Evolutionary conservation across 1,140 invertebrate genomes (phyloP).

Genomic region (Drosophila parvula): DNA sequence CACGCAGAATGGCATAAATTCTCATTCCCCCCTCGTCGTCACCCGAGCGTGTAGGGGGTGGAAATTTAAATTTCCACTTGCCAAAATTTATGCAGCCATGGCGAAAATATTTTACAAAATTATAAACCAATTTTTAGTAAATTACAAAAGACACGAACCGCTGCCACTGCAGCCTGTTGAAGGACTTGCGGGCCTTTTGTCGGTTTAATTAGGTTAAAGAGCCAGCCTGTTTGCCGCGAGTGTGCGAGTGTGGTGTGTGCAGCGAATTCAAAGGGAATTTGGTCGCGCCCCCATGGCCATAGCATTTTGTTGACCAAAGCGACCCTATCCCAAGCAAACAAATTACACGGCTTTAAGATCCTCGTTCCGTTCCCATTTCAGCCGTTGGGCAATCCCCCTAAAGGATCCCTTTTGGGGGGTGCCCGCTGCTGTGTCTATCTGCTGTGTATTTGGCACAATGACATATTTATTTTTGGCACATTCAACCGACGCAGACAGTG

Average conservation of each 20-base stretch:
- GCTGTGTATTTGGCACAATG: slow-evolving; percentile 59
- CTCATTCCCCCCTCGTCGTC: slow-evolving; percentile 43
- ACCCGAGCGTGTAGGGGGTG: slow-evolving; percentile 6
- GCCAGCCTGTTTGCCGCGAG: slow-evolving; percentile 12
- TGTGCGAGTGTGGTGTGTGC: not conserved
- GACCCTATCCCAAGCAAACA: slow-evolving; percentile 64
- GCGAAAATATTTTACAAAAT: slow-evolving; percentile 66
- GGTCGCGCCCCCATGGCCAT: slow-evolving; percentile 58
- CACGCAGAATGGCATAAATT: slow-evolving; percentile 59
- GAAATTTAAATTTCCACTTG: slow-evolving; percentile 60
- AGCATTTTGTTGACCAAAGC: slow-evolving; percentile 53
- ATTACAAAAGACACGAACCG: slow-evolving; percentile 53
- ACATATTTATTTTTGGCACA: slow-evolving; percentile 74
- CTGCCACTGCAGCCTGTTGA: slow-evolving; percentile 27
- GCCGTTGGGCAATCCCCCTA: not conserved
- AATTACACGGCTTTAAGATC: slow-evolving; percentile 76
- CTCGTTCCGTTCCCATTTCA: slow-evolving; percentile 27
- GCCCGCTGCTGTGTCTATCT: not conserved
- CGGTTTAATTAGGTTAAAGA: slow-evolving; percentile 81
- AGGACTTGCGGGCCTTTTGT: slow-evolving; percentile 34
- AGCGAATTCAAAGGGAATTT: slow-evolving; percentile 63
- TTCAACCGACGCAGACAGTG: slow-evolving; percentile 44
- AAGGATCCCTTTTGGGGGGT: slow-evolving; percentile 12
- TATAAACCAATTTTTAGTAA: slow-evolving; percentile 75
- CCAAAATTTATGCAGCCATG: slow-evolving; percentile 58